phyloP scores from a whole-genome alignment of 2,888 invertebrate species.

The Agrochola lota region DNA sequence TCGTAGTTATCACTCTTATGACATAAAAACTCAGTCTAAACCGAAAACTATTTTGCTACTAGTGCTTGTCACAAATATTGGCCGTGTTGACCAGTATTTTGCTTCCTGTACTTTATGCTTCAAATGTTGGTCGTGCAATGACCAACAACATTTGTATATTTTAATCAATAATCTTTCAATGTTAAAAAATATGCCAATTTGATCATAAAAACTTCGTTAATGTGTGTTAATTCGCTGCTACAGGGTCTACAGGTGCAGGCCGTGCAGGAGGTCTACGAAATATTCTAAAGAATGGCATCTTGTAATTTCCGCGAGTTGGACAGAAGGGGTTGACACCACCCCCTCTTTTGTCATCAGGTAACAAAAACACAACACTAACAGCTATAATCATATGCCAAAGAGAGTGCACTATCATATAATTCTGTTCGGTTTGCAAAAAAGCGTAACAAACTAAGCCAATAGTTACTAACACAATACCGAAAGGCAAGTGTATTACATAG shows the following conservation, averaged over 20 bases:
- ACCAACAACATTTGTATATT: background rate
- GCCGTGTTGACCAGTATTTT: background rate
- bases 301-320: slow-evolving; percentile 77
- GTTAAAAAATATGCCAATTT: slow-evolving; percentile 26
- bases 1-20: slow-evolving; percentile 42
- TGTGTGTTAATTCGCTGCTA: slow-evolving; percentile 69
- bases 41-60: slow-evolving; percentile 13
- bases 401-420: slow-evolving; percentile 97
- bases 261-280: slow-evolving; percentile 75
- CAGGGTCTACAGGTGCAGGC: slow-evolving; percentile 47
- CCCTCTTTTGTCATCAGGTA: slow-evolving; percentile 93
- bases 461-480: slow-evolving; percentile 93
- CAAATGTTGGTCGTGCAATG: slow-evolving; percentile 22
- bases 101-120: slow-evolving; percentile 4
- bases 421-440: slow-evolving; percentile 96
- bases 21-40: slow-evolving; percentile 5
- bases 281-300: slow-evolving; percentile 75
- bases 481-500: slow-evolving; percentile 91
- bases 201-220: background rate
- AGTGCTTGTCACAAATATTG: slow-evolving; percentile 18
- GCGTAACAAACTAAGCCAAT: slow-evolving; percentile 95
- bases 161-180: slow-evolving; percentile 6
- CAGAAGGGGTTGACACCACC: slow-evolving; percentile 80
- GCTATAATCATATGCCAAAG: slow-evolving; percentile 97
- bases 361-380: slow-evolving; percentile 93